Evolutionary conservation across 2,113 vertebrate species (phyloP).

Genomic region (Forbesichthys agassizii): DNA sequence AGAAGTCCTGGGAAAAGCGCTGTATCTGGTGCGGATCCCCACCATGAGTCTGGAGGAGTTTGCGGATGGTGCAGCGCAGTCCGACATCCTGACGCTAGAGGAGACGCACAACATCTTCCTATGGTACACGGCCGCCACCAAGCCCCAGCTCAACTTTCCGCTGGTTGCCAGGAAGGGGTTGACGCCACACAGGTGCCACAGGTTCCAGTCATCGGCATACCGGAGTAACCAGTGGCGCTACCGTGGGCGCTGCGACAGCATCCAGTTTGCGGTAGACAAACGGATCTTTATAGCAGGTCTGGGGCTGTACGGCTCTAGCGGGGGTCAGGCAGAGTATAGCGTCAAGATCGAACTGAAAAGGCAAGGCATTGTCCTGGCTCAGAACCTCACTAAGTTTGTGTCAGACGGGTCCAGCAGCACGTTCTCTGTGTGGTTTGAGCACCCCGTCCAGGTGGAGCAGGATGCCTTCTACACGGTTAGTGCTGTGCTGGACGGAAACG

Average conservation of each 20-base stretch:
- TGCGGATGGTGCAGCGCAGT: constrained; percentile 91
- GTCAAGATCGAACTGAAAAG: constrained; percentile 94
- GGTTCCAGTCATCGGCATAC: constrained; percentile 94
- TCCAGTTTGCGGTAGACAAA: constrained; percentile 95
- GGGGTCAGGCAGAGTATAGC: constrained; percentile 88
- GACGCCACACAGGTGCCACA: constrained; percentile 85
- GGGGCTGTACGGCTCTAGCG: constrained; percentile 93
- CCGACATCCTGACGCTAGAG: constrained; percentile 91
- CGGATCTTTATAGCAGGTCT: constrained; percentile 92
- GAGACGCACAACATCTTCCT: constrained; percentile 94
- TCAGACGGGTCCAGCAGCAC: constrained; percentile 93
- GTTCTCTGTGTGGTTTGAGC: constrained; percentile 93
- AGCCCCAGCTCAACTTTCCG: constrained; percentile 89
- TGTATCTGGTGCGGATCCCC: constrained; percentile 90
- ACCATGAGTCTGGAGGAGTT: constrained; percentile 96
- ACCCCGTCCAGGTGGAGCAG: constrained; percentile 94
- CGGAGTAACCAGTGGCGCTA: constrained; percentile 99
- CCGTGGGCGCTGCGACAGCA: constrained; percentile 95
- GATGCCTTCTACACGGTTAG: constrained; percentile 96
- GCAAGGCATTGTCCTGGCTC: constrained; percentile 85
- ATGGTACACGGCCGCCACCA: constrained; percentile 94
- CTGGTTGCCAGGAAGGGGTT: constrained; percentile 84
- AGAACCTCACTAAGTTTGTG: constrained; percentile 87
- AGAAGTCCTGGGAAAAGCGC: constrained; percentile 84
- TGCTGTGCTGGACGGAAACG: constrained; percentile 88